phyloP scores from a whole-genome alignment of 1,140 invertebrate genomes.

The Drosophila albomicans region DNA sequence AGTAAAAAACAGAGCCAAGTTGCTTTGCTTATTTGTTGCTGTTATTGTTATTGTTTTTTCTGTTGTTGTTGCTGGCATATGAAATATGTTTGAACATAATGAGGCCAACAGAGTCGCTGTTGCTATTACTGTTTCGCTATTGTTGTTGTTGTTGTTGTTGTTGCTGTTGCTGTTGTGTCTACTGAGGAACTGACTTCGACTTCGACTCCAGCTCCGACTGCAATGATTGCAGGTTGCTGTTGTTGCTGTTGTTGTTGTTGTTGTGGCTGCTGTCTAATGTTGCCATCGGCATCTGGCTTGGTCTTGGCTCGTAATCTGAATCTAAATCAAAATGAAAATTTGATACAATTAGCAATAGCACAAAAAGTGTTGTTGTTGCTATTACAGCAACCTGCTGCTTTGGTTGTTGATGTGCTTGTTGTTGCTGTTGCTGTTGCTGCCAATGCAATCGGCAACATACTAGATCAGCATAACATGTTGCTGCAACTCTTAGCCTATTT shows the following conservation, averaged over 20 bases:
- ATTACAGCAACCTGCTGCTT: conserved; percentile 20
- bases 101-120: conserved; percentile 54
- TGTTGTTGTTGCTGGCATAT: conserved; percentile 54
- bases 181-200: conserved; percentile 40
- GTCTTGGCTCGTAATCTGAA: conserved; percentile 45
- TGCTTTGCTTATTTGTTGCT: conserved; percentile 45
- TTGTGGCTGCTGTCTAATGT: background rate
- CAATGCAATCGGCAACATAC: conserved; percentile 19
- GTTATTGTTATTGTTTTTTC: conserved; percentile 26
- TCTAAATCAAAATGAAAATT: conserved; percentile 58
- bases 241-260: conserved; percentile 9
- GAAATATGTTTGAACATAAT: conserved; percentile 74
- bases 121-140: conserved; percentile 26
- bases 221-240: conserved; percentile 52
- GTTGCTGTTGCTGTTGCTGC: conserved; percentile 23
- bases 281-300: conserved; percentile 11
- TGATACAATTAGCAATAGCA: conserved; percentile 56
- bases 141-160: conserved; percentile 22
- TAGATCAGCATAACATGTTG: conserved; percentile 6
- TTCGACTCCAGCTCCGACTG: conserved; percentile 43
- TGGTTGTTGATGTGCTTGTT: conserved; percentile 8
- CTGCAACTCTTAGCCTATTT: background rate
- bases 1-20: conserved; percentile 60
- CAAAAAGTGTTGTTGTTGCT: conserved; percentile 40
- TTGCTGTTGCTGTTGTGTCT: conserved; percentile 29